Conservation (phyloP, 2,797 vertebrate species). For the Pteropus rufus region DNA sequence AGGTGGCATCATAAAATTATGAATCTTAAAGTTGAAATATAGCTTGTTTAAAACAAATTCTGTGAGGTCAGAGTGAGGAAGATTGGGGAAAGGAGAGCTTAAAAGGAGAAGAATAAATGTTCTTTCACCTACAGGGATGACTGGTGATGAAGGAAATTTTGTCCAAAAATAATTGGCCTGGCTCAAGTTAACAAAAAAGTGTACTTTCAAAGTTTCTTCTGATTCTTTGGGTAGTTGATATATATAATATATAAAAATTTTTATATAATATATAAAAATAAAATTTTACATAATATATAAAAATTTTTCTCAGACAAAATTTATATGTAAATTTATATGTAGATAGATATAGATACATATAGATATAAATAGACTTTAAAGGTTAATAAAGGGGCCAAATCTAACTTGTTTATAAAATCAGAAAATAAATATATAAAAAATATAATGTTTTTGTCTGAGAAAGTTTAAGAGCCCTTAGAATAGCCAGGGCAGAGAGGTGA, state of each 20-base stretch:
- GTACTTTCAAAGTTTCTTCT: neutral
- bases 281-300: neutral
- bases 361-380: neutral
- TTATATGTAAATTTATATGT: neutral
- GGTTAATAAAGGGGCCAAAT: neutral
- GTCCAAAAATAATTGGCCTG: neutral
- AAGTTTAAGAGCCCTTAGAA: neutral
- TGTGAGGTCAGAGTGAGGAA: neutral
- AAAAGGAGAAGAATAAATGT: neutral
- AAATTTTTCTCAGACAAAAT: neutral
- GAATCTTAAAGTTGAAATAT: neutral
- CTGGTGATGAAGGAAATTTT: neutral
- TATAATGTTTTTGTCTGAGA: neutral
- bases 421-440: neutral
- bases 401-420: neutral
- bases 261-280: too few species aligned
- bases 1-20: neutral
- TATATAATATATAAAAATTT: neutral
- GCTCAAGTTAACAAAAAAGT: neutral
- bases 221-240: neutral
- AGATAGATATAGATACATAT: neutral
- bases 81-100: rapidly evolving
- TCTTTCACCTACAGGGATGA: neutral
- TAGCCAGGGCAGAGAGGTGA: too few species aligned
- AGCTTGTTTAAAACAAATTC: neutral